Conservation (phyloP, 1,140 invertebrate species). For the Littorina saxatilis region DNA sequence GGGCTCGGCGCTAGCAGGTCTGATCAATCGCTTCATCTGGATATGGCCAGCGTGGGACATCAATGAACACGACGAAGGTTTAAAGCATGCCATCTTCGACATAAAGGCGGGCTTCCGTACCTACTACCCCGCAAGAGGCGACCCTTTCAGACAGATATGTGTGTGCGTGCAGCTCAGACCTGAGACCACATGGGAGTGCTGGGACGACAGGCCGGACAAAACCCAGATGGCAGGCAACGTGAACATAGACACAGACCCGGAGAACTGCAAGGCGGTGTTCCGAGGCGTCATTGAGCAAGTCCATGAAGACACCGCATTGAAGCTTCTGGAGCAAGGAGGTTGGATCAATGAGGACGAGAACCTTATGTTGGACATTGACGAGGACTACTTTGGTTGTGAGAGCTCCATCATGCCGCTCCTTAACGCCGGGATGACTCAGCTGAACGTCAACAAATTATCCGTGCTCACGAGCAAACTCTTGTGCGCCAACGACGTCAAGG, state of each 20-base stretch:
- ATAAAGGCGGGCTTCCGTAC: conserved; percentile 31
- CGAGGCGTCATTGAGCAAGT: conserved; percentile 40
- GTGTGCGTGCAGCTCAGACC: conserved; percentile 3
- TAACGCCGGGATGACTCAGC: conserved; percentile 38
- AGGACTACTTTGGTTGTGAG: conserved; percentile 65
- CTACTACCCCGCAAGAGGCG: background rate
- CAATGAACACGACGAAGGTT: conserved; percentile 39
- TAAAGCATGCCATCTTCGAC: conserved; percentile 41
- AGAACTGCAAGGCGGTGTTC: conserved; percentile 41
- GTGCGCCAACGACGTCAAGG: conserved; percentile 48
- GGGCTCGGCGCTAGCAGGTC: conserved; percentile 57
- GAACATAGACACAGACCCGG: conserved; percentile 28
- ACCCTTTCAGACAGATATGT: conserved; percentile 24
- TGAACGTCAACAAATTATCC: conserved; percentile 43
- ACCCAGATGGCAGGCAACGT: conserved; percentile 24
- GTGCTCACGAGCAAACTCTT: conserved; percentile 44
- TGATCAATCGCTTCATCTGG: conserved; percentile 62
- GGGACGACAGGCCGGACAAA: conserved; percentile 10
- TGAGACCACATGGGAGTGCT: conserved; percentile 1
- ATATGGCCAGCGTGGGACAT: conserved; percentile 67
- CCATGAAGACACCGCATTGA: conserved; percentile 44
- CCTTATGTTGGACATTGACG: conserved; percentile 64
- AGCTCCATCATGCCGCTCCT: conserved; percentile 50
- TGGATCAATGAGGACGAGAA: conserved; percentile 44
- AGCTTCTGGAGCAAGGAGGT: conserved; percentile 24